Conservation (phyloP, 2,797 vertebrate genomes). For the Galagoides demidoff region DNA sequence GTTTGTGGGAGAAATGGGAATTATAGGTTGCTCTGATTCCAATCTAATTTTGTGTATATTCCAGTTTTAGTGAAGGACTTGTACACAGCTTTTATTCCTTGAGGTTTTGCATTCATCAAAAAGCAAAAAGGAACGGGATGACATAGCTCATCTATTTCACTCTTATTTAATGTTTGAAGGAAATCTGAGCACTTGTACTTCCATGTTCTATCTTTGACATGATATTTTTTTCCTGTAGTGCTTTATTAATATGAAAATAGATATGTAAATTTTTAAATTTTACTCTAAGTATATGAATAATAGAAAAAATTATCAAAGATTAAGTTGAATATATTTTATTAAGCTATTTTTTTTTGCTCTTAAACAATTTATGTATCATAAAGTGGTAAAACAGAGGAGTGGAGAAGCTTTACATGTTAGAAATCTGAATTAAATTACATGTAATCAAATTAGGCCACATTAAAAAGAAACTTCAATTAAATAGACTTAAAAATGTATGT, state of each 20-base stretch:
- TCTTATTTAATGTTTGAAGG: not conserved
- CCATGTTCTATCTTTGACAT: not conserved
- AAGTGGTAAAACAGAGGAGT: no score
- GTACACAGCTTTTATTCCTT: not conserved
- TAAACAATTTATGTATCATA: no score
- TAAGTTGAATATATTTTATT: not conserved
- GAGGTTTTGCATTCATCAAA: conserved; percentile 14
- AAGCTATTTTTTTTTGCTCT: no score
- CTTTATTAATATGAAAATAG: conserved; percentile 30
- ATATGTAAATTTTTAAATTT: not conserved
- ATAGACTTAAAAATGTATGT: no score
- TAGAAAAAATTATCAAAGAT: conserved; percentile 53
- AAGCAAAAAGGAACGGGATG: not conserved
- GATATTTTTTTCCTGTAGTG: not conserved
- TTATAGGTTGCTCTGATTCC: not conserved
- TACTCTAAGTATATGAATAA: not conserved
- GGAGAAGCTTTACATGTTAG: no score
- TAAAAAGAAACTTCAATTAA: no score
- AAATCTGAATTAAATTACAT: no score
- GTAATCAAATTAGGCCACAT: no score
- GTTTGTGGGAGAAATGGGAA: conserved; percentile 38
- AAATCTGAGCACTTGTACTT: not conserved
- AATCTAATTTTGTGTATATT: conserved; percentile 9
- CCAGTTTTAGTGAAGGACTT: conserved; percentile 19
- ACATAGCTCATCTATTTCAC: not conserved